Percentiles rank a stretch among this genome's conserved stretches.
Evolutionary conservation across 1,140 invertebrate genomes (phyloP).

Genomic region (Coenobita brevimanus): DNA sequence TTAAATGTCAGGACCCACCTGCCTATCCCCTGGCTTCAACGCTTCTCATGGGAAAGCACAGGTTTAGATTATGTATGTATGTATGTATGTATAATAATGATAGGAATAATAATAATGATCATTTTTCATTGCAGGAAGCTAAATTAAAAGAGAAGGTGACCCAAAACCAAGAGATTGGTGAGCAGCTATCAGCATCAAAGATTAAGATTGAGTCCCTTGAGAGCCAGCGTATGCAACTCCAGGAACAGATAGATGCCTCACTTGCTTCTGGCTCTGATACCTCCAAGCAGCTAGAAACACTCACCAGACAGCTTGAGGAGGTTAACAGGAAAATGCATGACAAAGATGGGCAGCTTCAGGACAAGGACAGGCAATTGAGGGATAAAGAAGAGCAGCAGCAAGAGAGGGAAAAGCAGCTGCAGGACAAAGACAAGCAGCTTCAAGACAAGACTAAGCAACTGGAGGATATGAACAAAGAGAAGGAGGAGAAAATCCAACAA

Average conservation of each 20-base stretch:
- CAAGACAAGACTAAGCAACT: neutral
- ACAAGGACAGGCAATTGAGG: neutral
- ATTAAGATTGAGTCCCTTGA: conserved; percentile 14
- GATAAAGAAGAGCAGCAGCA: neutral
- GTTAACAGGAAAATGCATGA: too few species aligned
- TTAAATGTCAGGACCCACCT: too few species aligned
- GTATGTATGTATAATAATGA: neutral
- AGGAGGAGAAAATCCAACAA: too few species aligned
- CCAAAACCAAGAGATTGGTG: neutral
- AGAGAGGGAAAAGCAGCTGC: too few species aligned
- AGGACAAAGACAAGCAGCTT: too few species aligned
- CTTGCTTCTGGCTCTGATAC: conserved; percentile 30
- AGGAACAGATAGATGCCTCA: conserved; percentile 12
- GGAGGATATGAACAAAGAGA: neutral
- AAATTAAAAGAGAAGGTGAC: conserved; percentile 5
- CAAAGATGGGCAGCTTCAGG: too few species aligned
- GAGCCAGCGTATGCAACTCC: conserved; percentile 8
- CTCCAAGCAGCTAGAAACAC: conserved; percentile 4
- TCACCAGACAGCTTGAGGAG: neutral
- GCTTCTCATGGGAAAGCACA: too few species aligned
- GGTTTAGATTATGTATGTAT: too few species aligned
- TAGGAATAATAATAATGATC: neutral
- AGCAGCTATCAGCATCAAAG: conserved; percentile 3
- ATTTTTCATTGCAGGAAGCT: conserved; percentile 15
- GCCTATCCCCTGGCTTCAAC: too few species aligned